These are phyloP conservation scores for Lethenteron reissneri DNA, from an alignment of 2,113 vertebrate genomes.

Conservation along the genomic window DNA sequence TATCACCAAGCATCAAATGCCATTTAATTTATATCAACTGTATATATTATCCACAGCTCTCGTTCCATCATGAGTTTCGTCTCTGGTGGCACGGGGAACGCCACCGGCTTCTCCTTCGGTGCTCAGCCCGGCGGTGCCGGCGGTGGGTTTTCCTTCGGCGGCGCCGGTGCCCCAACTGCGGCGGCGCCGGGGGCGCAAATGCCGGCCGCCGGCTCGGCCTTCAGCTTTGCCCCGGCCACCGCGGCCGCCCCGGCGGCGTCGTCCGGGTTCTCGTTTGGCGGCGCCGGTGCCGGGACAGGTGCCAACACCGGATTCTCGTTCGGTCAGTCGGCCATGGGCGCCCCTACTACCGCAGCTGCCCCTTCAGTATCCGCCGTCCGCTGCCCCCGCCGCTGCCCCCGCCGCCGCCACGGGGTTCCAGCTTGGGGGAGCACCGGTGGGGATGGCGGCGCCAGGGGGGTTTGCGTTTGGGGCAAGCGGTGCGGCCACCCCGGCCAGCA, in stretches of 20 bases:
- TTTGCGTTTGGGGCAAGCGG: slow-evolving; percentile 31
- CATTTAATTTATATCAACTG: too few relatives aligned
- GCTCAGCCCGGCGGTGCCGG: slow-evolving; percentile 12
- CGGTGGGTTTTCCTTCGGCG: slow-evolving; percentile 34
- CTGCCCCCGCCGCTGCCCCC: slow-evolving; percentile 12
- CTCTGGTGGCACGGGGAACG: too few relatives aligned
- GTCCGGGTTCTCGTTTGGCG: slow-evolving; percentile 19
- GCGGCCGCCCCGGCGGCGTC: slow-evolving; percentile 12
- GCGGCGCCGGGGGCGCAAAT: slow-evolving; percentile 8
- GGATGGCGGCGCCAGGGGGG: slow-evolving; percentile 4
- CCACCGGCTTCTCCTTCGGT: too few relatives aligned
- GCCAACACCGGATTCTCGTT: slow-evolving; percentile 15
- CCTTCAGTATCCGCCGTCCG: slow-evolving; percentile 23
- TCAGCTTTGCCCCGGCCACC: slow-evolving; percentile 20
- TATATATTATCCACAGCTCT: too few relatives aligned
- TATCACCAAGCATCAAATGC: too few relatives aligned
- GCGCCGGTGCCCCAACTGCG: background rate
- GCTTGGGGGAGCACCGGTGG: slow-evolving; percentile 21
- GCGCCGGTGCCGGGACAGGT: slow-evolving; percentile 18
- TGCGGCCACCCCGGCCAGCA: slow-evolving; percentile 12
- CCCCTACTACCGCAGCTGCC: slow-evolving; percentile 16
- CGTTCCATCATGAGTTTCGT: too few relatives aligned
- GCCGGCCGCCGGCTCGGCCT: slow-evolving; percentile 21
- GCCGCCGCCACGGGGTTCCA: slow-evolving; percentile 18
- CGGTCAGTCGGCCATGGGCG: slow-evolving; percentile 19